Conservation (phyloP, 2,797 vertebrate genomes). For the Pantherophis alleghaniensis region DNA sequence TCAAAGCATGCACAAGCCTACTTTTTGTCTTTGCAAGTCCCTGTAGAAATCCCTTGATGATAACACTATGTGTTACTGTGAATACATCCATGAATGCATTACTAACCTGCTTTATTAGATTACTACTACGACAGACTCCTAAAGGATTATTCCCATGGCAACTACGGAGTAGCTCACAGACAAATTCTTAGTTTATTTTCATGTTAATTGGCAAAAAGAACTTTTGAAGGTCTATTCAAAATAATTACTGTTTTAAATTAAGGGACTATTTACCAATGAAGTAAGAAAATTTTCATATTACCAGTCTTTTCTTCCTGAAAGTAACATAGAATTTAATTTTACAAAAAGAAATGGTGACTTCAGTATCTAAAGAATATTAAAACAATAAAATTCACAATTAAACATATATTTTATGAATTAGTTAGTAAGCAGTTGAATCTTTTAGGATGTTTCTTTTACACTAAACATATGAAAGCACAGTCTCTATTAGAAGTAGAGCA, state of each 20-base stretch:
- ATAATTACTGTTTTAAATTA: slow-evolving; percentile 57
- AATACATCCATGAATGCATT: slow-evolving; percentile 3
- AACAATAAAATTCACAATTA: not conserved
- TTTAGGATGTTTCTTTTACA: not conserved
- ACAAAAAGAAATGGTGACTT: not conserved
- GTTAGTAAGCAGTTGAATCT: not conserved
- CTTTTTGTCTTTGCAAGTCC: not conserved
- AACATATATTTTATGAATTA: not conserved
- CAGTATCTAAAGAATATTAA: not conserved
- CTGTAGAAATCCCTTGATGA: not conserved
- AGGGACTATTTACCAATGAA: not conserved
- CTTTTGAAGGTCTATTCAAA: slow-evolving; percentile 49
- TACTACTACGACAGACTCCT: not conserved
- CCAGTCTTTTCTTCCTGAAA: not conserved
- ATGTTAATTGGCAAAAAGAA: slow-evolving; percentile 43
- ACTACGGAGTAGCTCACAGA: slow-evolving; percentile 15
- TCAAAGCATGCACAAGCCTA: not conserved
- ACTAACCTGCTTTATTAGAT: slow-evolving; percentile 22
- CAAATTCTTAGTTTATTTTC: slow-evolving; percentile 38
- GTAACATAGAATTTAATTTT: not conserved
- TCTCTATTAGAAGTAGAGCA: not conserved
- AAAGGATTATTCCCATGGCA: slow-evolving; percentile 34
- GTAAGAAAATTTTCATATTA: not conserved
- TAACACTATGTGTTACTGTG: not conserved
- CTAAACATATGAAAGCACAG: not conserved